Evolutionary conservation across 1,140 invertebrate genomes (phyloP).

Genomic region (Lordiphosa stackelbergi): DNA sequence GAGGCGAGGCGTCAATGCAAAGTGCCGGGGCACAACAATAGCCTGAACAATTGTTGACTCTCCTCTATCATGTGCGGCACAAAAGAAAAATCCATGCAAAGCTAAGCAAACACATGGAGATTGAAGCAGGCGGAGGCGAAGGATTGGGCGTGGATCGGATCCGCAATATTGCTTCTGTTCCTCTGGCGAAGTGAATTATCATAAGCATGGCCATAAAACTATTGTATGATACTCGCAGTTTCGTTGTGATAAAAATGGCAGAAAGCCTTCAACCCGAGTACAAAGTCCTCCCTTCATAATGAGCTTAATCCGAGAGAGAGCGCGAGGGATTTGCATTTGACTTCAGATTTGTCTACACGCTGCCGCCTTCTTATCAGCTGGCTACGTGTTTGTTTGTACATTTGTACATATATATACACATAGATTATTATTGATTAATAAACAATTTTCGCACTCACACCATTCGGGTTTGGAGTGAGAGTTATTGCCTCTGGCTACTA

Average conservation of each 20-base stretch:
- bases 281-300: background rate
- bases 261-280: background rate
- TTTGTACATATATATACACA: conserved; percentile 14
- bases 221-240: no score
- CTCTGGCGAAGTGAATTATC: no score
- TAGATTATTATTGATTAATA: conserved; percentile 62
- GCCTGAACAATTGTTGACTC: conserved; percentile 33
- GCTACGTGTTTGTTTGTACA: conserved; percentile 11
- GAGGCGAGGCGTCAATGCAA: conserved; percentile 32
- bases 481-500: conserved; percentile 8
- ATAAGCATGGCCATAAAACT: no score
- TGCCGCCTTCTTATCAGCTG: conserved; percentile 24
- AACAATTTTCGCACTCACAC: conserved; percentile 60
- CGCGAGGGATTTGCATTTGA: conserved; percentile 1
- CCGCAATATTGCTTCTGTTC: background rate
- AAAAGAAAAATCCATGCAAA: conserved; percentile 4
- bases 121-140: background rate
- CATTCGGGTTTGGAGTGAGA: conserved; percentile 8
- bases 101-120: conserved; percentile 6
- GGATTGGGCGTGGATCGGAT: background rate
- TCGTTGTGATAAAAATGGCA: no score
- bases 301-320: no score
- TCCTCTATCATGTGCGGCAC: conserved; percentile 27
- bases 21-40: conserved; percentile 31
- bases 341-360: background rate